Evolutionary conservation across 1,140 invertebrate species (phyloP), one percentile per base, ranked within the genome.

Genomic region (Caenorhabditis remanei): DNA sequence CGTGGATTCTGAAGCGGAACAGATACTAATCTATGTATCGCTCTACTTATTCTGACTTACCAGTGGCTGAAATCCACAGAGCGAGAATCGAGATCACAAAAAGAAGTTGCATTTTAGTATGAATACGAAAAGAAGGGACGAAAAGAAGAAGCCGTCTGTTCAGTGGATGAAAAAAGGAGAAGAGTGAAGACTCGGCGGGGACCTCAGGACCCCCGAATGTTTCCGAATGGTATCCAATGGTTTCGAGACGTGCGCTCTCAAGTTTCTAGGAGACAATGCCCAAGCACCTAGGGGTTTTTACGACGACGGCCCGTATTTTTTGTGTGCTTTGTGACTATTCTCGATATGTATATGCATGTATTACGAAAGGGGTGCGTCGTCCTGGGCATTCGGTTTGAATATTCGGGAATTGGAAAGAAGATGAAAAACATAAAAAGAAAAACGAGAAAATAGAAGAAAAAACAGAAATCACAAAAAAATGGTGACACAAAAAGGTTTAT

Each of bases 201-300:
- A 46, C 65, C n/a, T n/a, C 46, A 79, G n/a, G 32, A 32, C 32
- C 32, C 32, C 19, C 16, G n/a, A 53, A 16, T 79, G 43, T 48
- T 50, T 79, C 19, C 46, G 40, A 24, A 79, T 41, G 71, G 71
- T 79, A 53, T 79, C 71, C 71, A 79, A 79, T 79, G 46, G 71
- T 50, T 79, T 79, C 71, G 8, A 79, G 71, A 40, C 19, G 4
- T 24, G 71, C 24, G 71, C 14, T 40, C 46, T 79, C 71, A 53
- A 79, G 71, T 79, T 79, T 79, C 71, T 79, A 79, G 71, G 71
- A 79, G n/a, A 79, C 71, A 79, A 24, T 53, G 71, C 53, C 71
- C 50, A 79, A 79, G 71, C 71, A 75, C 67, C 46, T 46, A 48
- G 14, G 14, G 46, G 14, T n/a, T 41, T 79, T 50, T 79, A 71